phyloP scores from a whole-genome alignment of 1,140 invertebrate genomes.

The Drosophila malerkotliana region DNA sequence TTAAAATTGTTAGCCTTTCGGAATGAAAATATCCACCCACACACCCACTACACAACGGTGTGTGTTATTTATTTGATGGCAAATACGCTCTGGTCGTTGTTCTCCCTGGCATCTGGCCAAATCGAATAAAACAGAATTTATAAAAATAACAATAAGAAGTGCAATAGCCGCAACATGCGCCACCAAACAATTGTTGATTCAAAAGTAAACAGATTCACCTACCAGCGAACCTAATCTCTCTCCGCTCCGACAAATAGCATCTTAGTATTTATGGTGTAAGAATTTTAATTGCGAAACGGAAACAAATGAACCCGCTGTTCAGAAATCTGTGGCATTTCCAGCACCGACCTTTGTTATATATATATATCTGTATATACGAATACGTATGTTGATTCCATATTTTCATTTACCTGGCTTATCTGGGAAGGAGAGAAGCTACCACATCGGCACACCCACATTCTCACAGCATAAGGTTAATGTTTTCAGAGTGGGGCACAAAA shows the following conservation, averaged over 20 bases:
- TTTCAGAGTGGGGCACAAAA: background rate
- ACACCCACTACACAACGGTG: background rate
- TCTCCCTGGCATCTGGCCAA: constrained; percentile 53
- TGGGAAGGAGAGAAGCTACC: constrained; percentile 8
- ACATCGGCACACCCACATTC: constrained; percentile 27
- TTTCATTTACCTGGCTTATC: constrained; percentile 12
- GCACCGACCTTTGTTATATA: constrained; percentile 1
- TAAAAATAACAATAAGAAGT: constrained; percentile 58
- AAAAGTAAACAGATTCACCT: constrained; percentile 12
- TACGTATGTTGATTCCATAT: background rate
- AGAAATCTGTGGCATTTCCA: background rate
- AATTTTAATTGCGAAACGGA: constrained; percentile 23
- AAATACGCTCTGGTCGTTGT: constrained; percentile 23
- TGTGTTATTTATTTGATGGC: constrained; percentile 43
- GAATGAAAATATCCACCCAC: constrained; percentile 17
- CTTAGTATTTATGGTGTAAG: background rate
- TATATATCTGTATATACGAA: background rate
- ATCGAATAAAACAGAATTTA: constrained; percentile 44
- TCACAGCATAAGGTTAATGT: background rate
- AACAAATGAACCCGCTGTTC: constrained; percentile 17
- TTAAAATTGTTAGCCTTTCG: constrained; percentile 12
- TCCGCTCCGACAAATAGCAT: background rate
- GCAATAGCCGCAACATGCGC: constrained; percentile 46
- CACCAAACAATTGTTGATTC: constrained; percentile 14
- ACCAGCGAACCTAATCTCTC: background rate